Percentiles rank a stretch among this genome's conserved stretches.
phyloP scores from a whole-genome alignment of 2,797 vertebrate species.

The Lutjanus campechanus region DNA sequence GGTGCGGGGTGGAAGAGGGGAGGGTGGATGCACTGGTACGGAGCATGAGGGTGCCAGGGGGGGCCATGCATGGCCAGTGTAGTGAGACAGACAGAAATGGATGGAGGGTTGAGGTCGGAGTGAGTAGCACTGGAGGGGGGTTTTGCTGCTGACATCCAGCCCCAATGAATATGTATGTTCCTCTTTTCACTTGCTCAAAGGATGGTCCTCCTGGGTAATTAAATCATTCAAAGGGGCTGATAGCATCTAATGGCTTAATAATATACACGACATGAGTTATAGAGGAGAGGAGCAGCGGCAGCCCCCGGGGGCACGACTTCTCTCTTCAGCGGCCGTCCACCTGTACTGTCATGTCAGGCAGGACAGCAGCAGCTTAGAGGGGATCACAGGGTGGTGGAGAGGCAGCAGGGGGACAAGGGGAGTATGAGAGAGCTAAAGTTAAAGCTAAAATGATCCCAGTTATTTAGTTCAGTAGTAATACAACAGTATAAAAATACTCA shows the following conservation, averaged over 20 bases:
- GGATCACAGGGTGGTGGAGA: slow-evolving; percentile 6
- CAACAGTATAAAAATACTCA: too few species aligned
- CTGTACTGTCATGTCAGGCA: slow-evolving; percentile 60
- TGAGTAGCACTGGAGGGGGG: slow-evolving; percentile 24
- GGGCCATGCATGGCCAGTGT: slow-evolving; percentile 5
- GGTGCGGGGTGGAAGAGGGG: slow-evolving; percentile 33
- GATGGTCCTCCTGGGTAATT: slow-evolving; percentile 80
- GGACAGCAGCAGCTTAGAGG: slow-evolving; percentile 24
- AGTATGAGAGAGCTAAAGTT: not conserved
- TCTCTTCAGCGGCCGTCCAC: slow-evolving; percentile 47
- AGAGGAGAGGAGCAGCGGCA: slow-evolving; percentile 30
- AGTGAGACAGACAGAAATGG: slow-evolving; percentile 38
- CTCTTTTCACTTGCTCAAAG: slow-evolving; percentile 70
- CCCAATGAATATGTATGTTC: slow-evolving; percentile 80
- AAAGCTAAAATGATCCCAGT: slow-evolving; percentile 1
- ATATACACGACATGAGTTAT: slow-evolving; percentile 79
- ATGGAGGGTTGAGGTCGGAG: slow-evolving; percentile 34
- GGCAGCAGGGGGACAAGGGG: slow-evolving; percentile 4
- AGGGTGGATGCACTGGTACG: slow-evolving; percentile 30
- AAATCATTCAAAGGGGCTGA: slow-evolving; percentile 78
- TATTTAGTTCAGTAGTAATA: not conserved
- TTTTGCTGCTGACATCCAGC: slow-evolving; percentile 55
- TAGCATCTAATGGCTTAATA: slow-evolving; percentile 86
- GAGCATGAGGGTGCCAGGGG: slow-evolving; percentile 20
- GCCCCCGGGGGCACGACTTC: slow-evolving; percentile 38